Evolutionary conservation across 2,888 invertebrate species (phyloP).

Genomic region (Xanthia icteritia): DNA sequence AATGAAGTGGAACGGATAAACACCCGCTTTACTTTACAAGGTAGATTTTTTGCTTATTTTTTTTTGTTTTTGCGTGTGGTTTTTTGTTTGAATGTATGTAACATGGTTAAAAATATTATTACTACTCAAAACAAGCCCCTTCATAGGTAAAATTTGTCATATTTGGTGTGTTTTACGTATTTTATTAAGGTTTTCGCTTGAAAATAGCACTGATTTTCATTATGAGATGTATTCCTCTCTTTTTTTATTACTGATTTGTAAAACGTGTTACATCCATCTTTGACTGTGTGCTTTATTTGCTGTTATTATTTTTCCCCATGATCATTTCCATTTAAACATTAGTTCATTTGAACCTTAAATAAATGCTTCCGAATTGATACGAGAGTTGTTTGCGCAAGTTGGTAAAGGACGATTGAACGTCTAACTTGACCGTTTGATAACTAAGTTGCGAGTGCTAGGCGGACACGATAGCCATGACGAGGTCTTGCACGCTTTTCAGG

Average conservation of each 20-base stretch:
- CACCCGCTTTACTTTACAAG: slow-evolving; percentile 86
- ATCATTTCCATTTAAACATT: not conserved
- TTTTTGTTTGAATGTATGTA: slow-evolving; percentile 46
- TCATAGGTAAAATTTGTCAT: not conserved
- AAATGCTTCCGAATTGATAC: not conserved
- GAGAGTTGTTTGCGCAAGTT: not conserved
- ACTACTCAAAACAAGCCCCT: not conserved
- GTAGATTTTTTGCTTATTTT: slow-evolving; percentile 80
- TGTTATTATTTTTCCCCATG: not conserved
- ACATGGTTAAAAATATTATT: slow-evolving; percentile 24
- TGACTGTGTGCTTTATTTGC: slow-evolving; percentile 25
- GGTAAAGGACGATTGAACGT: slow-evolving; percentile 7
- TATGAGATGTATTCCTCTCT: not conserved
- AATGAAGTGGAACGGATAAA: slow-evolving; percentile 84
- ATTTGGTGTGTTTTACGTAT: not conserved
- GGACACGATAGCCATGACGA: not conserved
- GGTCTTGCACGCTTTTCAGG: slow-evolving; percentile 14
- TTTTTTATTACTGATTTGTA: not conserved
- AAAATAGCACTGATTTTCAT: not conserved
- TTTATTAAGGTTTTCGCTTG: not conserved
- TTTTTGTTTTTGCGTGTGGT: slow-evolving; percentile 71
- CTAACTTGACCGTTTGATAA: not conserved
- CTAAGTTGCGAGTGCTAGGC: not conserved
- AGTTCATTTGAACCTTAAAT: not conserved
- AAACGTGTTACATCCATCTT: slow-evolving; percentile 30